A percentile compares a stretch with the other conserved stretches of the same genome.
phyloP scores from a whole-genome alignment of 2,113 vertebrate species.

The Pteropus alecto region DNA sequence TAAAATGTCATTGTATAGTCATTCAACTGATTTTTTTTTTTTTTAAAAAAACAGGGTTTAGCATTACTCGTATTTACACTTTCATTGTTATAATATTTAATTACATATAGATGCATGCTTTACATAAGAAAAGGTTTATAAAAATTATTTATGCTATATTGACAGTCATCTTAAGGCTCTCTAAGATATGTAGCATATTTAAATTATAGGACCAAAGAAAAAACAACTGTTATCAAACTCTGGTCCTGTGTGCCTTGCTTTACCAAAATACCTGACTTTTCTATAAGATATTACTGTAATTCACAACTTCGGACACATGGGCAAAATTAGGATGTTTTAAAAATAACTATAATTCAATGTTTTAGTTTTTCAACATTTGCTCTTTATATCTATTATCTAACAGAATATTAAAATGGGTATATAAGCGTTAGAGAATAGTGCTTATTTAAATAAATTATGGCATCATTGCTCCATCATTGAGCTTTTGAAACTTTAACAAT shows the following conservation, averaged over 20 bases:
- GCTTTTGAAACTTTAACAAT: slow-evolving; percentile 53
- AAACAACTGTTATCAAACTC: slow-evolving; percentile 43
- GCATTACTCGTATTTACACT: slow-evolving; percentile 63
- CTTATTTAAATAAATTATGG: slow-evolving; percentile 52
- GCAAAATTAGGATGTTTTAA: slow-evolving; percentile 23
- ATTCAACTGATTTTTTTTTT: slow-evolving; percentile 43
- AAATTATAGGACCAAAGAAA: slow-evolving; percentile 48
- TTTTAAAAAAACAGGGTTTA: slow-evolving; percentile 5
- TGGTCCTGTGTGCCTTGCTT: slow-evolving; percentile 70
- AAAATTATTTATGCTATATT: slow-evolving; percentile 64
- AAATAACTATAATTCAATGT: background rate
- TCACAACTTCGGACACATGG: slow-evolving; percentile 20
- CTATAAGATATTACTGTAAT: slow-evolving; percentile 31
- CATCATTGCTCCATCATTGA: background rate
- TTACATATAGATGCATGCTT: slow-evolving; percentile 55
- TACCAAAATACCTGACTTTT: slow-evolving; percentile 45
- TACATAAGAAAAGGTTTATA: slow-evolving; percentile 26
- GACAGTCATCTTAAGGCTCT: slow-evolving; percentile 62
- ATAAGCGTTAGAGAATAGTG: slow-evolving; percentile 4
- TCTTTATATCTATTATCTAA: slow-evolving; percentile 50
- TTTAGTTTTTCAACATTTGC: slow-evolving; percentile 57
- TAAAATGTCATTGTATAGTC: slow-evolving; percentile 49
- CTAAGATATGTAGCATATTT: slow-evolving; percentile 28
- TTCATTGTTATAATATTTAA: slow-evolving; percentile 75
- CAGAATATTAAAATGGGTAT: slow-evolving; percentile 40